Conservation (phyloP, 2,888 invertebrate species). For the Acronicta aceris region DNA sequence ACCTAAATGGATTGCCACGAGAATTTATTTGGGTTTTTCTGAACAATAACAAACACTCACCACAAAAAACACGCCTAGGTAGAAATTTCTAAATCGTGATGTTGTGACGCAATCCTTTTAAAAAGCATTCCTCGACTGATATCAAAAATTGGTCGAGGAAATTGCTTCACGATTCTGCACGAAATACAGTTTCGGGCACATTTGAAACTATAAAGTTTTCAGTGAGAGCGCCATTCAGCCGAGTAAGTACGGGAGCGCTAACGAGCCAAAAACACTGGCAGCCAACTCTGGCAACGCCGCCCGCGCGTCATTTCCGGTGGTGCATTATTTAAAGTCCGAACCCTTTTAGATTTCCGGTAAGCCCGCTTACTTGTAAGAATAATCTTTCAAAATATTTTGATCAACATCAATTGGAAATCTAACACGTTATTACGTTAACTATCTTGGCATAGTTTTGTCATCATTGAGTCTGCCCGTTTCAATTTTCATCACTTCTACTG, state of each 20-base stretch:
- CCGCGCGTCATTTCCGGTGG: constrained; percentile 73
- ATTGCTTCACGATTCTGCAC: constrained; percentile 28
- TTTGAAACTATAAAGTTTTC: constrained; percentile 55
- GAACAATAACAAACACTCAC: background rate
- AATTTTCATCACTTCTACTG: background rate
- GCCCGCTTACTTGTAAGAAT: constrained; percentile 37
- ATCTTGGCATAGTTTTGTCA: background rate
- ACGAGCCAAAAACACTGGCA: constrained; percentile 63
- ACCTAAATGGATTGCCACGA: no score
- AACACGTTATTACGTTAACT: background rate
- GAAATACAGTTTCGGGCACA: constrained; percentile 54
- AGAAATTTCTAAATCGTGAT: constrained; percentile 3
- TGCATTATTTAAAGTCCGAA: constrained; percentile 65
- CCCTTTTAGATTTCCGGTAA: constrained; percentile 67
- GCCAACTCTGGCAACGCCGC: constrained; percentile 54
- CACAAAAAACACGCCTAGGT: background rate
- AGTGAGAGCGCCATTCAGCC: constrained; percentile 53
- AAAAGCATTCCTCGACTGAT: constrained; percentile 23
- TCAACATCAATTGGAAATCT: constrained; percentile 1
- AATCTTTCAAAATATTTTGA: constrained; percentile 19
- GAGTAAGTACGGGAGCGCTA: constrained; percentile 49
- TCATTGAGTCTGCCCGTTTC: background rate
- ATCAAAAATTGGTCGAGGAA: constrained; percentile 34
- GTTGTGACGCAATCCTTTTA: constrained; percentile 8
- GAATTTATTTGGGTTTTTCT: background rate